phyloP scores from a whole-genome alignment of 2,113 vertebrate species.

The Ctenodactylus gundi region DNA sequence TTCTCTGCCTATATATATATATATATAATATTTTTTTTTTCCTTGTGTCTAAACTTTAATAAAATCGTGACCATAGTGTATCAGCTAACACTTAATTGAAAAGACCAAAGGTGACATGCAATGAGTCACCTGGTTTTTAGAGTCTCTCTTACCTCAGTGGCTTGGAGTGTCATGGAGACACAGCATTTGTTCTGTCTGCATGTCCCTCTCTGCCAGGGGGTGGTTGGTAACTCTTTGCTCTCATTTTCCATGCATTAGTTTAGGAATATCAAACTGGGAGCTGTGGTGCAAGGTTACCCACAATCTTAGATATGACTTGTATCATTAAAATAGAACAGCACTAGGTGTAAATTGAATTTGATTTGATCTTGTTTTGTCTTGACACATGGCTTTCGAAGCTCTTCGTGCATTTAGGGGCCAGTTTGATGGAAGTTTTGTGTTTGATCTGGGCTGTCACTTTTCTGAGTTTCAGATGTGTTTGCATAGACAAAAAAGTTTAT shows the following conservation, averaged over 20 bases:
- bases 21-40: too few relatives aligned
- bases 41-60: neutral
- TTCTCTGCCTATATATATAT: neutral
- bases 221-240: neutral
- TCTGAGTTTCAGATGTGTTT: slow-evolving; percentile 39
- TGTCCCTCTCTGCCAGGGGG: neutral
- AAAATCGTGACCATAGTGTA: neutral
- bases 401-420: neutral
- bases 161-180: neutral
- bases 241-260: neutral
- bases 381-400: slow-evolving; percentile 2
- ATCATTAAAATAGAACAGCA: neutral
- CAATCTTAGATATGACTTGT: neutral
- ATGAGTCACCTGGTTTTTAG: neutral
- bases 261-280: neutral
- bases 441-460: slow-evolving; percentile 5
- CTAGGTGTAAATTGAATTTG: neutral
- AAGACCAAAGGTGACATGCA: neutral
- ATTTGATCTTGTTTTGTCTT: slow-evolving; percentile 28
- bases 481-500: slow-evolving; percentile 1
- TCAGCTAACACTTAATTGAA: neutral
- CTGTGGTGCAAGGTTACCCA: neutral
- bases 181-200: neutral
- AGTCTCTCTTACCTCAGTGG: neutral
- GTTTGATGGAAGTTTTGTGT: neutral